These are phyloP conservation scores for Ianthella basta DNA, from an alignment of 37 sponge, comb jelly and placozoan species.

Conservation along the genomic window DNA sequence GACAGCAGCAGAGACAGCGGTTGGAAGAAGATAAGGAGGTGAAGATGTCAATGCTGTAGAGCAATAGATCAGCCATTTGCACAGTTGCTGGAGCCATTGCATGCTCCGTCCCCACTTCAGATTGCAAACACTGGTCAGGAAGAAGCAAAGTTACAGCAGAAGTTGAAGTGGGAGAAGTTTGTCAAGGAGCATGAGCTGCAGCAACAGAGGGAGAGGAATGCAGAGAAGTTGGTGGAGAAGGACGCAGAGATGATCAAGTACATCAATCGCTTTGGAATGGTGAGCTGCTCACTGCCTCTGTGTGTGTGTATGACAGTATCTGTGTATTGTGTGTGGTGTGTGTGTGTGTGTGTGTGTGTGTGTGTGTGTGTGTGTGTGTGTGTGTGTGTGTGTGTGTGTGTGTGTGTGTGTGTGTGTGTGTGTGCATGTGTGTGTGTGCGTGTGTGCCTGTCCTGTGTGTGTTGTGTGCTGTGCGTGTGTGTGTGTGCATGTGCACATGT, in stretches of 20 bases:
- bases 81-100: too few species aligned
- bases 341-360: background rate
- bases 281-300: background rate
- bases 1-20: background rate
- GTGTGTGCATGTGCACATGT: background rate
- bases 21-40: background rate
- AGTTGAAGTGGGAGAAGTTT: slow-evolving; percentile 38
- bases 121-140: background rate
- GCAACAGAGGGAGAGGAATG: slow-evolving; percentile 64
- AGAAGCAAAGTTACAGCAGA: slow-evolving; percentile 18
- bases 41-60: background rate
- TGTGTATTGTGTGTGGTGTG: background rate
- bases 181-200: slow-evolving; percentile 48
- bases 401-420: background rate
- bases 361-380: background rate
- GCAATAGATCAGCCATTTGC: background rate
- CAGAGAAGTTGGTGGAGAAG: slow-evolving; percentile 43
- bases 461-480: background rate
- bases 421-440: background rate
- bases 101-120: too few species aligned
- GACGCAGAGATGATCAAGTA: slow-evolving; percentile 50
- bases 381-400: background rate
- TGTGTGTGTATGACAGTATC: background rate
- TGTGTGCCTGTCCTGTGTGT: too few species aligned
- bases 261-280: slow-evolving; percentile 71